These are phyloP conservation scores for Enteromius argenteus DNA, from an alignment of 2,797 vertebrate species.

Conservation along the genomic window DNA sequence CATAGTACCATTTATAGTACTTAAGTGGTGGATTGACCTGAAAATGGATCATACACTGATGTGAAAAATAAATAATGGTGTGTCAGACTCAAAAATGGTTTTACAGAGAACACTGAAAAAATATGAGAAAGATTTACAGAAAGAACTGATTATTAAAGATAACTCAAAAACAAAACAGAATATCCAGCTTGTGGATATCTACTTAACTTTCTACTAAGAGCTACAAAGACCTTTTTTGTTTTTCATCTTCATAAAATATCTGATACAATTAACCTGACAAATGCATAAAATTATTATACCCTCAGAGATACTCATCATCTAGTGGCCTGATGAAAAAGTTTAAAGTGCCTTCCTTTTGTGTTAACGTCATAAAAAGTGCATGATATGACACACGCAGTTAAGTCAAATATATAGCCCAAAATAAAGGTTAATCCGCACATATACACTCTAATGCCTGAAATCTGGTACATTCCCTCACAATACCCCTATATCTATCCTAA, in stretches of 20 bases:
- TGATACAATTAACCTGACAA: not conserved
- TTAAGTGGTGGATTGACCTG: not conserved
- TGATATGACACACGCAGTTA: not conserved
- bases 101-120: not conserved
- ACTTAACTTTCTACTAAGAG: not conserved
- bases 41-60: not conserved
- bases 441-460: slow-evolving; percentile 39
- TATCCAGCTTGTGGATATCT: not conserved
- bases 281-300: not conserved
- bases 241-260: not conserved
- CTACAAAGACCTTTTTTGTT: not conserved
- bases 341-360: slow-evolving; percentile 2
- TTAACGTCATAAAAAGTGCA: not conserved
- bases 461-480: slow-evolving; percentile 31
- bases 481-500: slow-evolving; percentile 54
- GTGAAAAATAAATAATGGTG: not conserved
- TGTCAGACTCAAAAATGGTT: not conserved
- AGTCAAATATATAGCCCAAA: not conserved
- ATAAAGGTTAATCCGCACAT: slow-evolving; percentile 16
- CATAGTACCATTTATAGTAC: not conserved
- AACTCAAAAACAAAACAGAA: not conserved
- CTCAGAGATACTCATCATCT: not conserved
- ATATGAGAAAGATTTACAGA: not conserved
- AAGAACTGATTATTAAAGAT: not conserved
- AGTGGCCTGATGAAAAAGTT: too few relatives aligned